A percentile compares a stretch with the other conserved stretches of the same genome.
Conservation (phyloP, 2,797 vertebrate species). For the Bryconaethiops microstoma region DNA sequence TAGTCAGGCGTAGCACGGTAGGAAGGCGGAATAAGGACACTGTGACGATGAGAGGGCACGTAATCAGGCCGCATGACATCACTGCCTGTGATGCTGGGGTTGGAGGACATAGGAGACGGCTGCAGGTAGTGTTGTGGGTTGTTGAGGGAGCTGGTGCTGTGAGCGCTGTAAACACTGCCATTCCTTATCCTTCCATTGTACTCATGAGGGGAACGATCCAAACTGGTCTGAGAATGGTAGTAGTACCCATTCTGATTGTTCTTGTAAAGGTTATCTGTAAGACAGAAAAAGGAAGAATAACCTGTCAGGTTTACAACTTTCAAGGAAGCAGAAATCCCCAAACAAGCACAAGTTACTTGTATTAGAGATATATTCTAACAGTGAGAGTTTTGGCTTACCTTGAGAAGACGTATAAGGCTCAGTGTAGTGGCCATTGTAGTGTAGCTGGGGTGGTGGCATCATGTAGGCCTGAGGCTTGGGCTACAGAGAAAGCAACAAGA, state of each 20-base stretch:
- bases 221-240: conserved; percentile 96
- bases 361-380: not conserved
- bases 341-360: not conserved
- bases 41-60: conserved; percentile 91
- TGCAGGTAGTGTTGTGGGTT: conserved; percentile 93
- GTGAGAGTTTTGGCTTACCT: conserved; percentile 75
- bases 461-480: conserved; percentile 91
- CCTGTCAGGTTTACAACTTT: not conserved
- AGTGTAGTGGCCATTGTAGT: conserved; percentile 94
- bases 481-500: conserved; percentile 69
- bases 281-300: conserved; percentile 11
- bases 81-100: conserved; percentile 94
- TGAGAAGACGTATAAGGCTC: conserved; percentile 95
- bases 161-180: conserved; percentile 96
- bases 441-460: conserved; percentile 91
- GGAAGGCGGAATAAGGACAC: conserved; percentile 92
- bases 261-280: conserved; percentile 94
- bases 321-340: not conserved
- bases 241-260: conserved; percentile 95
- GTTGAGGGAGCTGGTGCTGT: conserved; percentile 96
- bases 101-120: conserved; percentile 96
- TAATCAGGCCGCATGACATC: conserved; percentile 92
- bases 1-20: conserved; percentile 97
- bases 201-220: conserved; percentile 90
- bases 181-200: conserved; percentile 88